Evolutionary conservation across 2,113 vertebrate species (phyloP), one percentile per base, ranked within the genome.

Genomic region (Cebidichthys violaceus): DNA sequence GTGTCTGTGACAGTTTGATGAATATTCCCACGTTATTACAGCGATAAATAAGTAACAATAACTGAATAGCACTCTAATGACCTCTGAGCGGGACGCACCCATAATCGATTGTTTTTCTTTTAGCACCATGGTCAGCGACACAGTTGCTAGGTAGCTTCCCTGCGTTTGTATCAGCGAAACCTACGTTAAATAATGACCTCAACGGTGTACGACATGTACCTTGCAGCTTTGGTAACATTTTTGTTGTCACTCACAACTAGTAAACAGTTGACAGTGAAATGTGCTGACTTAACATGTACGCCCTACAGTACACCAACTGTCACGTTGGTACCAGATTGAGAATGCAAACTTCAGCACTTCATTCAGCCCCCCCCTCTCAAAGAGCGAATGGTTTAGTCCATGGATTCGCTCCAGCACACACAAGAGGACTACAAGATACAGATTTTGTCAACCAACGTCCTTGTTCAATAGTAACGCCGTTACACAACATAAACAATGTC

Each of bases 61-160:
- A 29, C 33, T 24, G 59, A 59, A 55, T 52, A 70, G 18, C 29
- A 76, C 2, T 20, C 77, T 20, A 71, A 43, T 73, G 81, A 85
- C 75, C 68, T 77, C 59, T 62, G 54, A 73, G 61, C 17, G 15
- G 80, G 87, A 71, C 77, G 68, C 81, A 18, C 67, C 82, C 84
- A 77, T 35, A 29, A 57, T 54, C 29, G 27, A n/a, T 52, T 64
- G 79, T 47, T 69, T 70, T 8, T 29, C 24, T 59, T 90, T 88
- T 86, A 92, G 94, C 86, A 94, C 92, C 92, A 92, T 65, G 93
- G 93, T 41, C 93, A 92, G 91, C 92, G 92, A 89, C 92, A 87
- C 86, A 67, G 91, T 93, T 92, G 90, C 91, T 91, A 88, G 79
- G 93, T 73, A 82, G 83, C 89, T 43, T 41, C 57, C 0, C 9